These are phyloP conservation scores for Stenolophus ochropezus DNA, from an alignment of 2,888 invertebrate genomes.

Conservation along the genomic window DNA sequence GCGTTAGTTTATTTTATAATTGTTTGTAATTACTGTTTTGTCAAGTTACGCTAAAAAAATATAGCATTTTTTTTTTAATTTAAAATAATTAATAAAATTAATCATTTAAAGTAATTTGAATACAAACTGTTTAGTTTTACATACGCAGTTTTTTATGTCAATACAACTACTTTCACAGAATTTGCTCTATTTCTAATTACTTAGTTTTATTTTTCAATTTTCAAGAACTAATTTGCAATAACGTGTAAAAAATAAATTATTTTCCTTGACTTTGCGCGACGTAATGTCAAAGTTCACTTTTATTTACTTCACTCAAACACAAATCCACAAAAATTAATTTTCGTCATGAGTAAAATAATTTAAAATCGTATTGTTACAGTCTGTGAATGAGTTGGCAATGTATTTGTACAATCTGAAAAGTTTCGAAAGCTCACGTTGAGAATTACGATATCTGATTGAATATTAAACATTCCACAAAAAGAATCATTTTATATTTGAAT, in stretches of 20 bases:
- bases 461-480: constrained; percentile 3
- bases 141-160: neutral
- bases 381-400: neutral
- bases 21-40: too few species aligned
- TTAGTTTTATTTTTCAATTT: neutral
- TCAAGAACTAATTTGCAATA: neutral
- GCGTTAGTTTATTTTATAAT: too few species aligned
- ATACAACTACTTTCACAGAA: neutral
- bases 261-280: neutral
- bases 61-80: too few species aligned
- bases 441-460: constrained; percentile 23
- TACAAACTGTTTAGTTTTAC: neutral
- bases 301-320: constrained; percentile 1
- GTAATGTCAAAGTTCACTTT: neutral
- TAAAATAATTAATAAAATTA: too few species aligned
- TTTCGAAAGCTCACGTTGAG: neutral
- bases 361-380: neutral
- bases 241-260: neutral
- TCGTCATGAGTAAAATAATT: neutral
- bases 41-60: too few species aligned
- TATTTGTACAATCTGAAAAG: neutral
- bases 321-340: neutral
- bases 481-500: constrained; percentile 27
- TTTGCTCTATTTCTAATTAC: neutral
- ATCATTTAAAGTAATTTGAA: neutral